Evolutionary conservation across 1,140 invertebrate genomes (phyloP), one percentile per base, ranked within the genome.

Genomic region (Tetramorium alpestre): DNA sequence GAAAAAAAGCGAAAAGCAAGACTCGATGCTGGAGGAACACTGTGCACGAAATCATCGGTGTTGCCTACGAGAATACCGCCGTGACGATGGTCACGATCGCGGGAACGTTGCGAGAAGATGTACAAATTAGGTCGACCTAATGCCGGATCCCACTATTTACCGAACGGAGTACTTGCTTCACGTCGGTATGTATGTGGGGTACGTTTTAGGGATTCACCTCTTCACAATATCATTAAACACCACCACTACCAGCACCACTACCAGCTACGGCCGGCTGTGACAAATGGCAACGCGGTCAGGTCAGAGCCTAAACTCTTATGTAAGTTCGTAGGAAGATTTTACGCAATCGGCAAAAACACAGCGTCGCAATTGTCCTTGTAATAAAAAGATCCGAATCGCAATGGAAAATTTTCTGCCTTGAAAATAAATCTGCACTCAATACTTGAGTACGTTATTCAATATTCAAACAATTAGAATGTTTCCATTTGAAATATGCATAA

Each of bases 171-270:
- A 91, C 92, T 92, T 91, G 91, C 90, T 92, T 92, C 89, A 88
- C 82, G 88, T 90, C 90, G 90, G 91, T 90, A 93, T 92, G 90
- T 93, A 92, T 89, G 90, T 88, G 89, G 90, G 87, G 86, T 92
- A 93, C 93, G 88, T 94, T 94, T 94, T 95, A 95, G 94, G 94
- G 94, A 94, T 95, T 95, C 94, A 90, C 91, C 91, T 93, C 90
- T 94, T 93, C 90, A 90, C 93, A 94, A 94, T 93, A 94, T 94
- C 93, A 93, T 95, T 94, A 94, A 95, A 93, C 91, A 93, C 87
- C 56, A 89, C 73, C 77, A 89, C 90, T 25, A 72, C 64, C 67
- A 81, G 73, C 75, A 72, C 44, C 89, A 88, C 44, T 88, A 88
- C 87, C 73, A 89, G 38, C 38, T 41, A 73, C 33, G 16, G 11